These are phyloP conservation scores for Sapayoa aenigma DNA, from an alignment of 2,113 vertebrate genomes.

Conservation along the genomic window DNA sequence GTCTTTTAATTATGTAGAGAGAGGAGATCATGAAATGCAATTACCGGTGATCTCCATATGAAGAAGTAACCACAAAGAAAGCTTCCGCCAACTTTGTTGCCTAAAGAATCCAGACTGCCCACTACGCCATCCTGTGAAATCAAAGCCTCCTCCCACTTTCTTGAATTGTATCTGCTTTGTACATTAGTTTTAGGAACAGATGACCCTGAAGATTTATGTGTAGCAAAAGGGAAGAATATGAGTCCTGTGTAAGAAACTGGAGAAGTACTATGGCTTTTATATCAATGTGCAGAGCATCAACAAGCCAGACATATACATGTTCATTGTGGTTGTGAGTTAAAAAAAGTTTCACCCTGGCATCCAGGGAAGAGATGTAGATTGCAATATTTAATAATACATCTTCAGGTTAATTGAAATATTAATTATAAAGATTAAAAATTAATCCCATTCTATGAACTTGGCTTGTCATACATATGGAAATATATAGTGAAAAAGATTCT, in stretches of 20 bases:
- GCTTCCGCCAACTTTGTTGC: not conserved
- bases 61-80: not conserved
- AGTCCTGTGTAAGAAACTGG: conserved; percentile 17
- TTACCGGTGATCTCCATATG: not conserved
- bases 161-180: conserved; percentile 30
- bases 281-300: not conserved
- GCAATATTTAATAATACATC: not conserved
- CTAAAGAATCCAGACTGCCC: conserved; percentile 45
- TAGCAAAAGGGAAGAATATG: conserved; percentile 1
- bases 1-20: not conserved
- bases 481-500: not conserved
- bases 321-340: not conserved
- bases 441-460: not conserved
- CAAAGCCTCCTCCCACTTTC: conserved; percentile 59
- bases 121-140: conserved; percentile 55
- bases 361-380: not conserved
- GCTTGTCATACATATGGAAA: not conserved
- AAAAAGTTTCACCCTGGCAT: not conserved
- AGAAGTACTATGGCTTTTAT: not conserved
- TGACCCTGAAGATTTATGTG: conserved; percentile 30
- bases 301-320: not conserved
- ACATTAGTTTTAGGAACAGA: not conserved
- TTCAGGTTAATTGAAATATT: not conserved
- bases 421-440: not conserved
- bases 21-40: not conserved